Base-by-base conservation (phyloP, 2,113 vertebrate genomes). In the Hemicordylus capensis region DNA sequence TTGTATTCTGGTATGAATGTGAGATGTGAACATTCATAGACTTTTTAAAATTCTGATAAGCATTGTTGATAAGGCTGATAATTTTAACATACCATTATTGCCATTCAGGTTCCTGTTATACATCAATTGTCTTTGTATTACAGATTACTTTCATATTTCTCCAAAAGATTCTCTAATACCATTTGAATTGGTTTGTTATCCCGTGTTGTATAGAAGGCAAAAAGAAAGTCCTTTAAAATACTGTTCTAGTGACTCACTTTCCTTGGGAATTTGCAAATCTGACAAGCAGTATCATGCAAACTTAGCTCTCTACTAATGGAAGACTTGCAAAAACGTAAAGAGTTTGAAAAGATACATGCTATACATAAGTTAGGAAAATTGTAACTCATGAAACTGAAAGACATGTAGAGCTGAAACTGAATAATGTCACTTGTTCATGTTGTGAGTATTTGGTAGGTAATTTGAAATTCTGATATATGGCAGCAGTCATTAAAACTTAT, bases 1-100 rank as follows among this genome's bases (percentile, higher is more conserved):
- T 95, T 95, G 79, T 95, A 92, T 88, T 93, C 87, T 51, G 90
- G 44, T 94, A 88, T 94, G 87, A 92, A 95, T 92, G 69, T 59
- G 54, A 86, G 93, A 58, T 87, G 66, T 48, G 86, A 72, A 63
- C 90, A 51, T 94, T 94, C 74, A 87, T 39, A 69, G 87, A 87
- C 90, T 89, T 93, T 80, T 84, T 88, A 56, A 64, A 31, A 31
- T 67, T 84, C n/a, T 31, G 9, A 46, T 61, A 87, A 91, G 88
- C 89, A 79, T 91, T 46, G 79, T 74, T 88, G 34, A 90, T 11
- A 88, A 91, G 75, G 83, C 58, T 93, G 90, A 89, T 87, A 61
- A 10, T 79, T 79, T 79, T 79, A 46, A 59, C 31, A 69, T 44
- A 12, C 20, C 46, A 31, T 70, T 31, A 39, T n/a, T 44, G 11